Base-by-base conservation (phyloP, 2,113 vertebrate species). In the Meles meles region DNA sequence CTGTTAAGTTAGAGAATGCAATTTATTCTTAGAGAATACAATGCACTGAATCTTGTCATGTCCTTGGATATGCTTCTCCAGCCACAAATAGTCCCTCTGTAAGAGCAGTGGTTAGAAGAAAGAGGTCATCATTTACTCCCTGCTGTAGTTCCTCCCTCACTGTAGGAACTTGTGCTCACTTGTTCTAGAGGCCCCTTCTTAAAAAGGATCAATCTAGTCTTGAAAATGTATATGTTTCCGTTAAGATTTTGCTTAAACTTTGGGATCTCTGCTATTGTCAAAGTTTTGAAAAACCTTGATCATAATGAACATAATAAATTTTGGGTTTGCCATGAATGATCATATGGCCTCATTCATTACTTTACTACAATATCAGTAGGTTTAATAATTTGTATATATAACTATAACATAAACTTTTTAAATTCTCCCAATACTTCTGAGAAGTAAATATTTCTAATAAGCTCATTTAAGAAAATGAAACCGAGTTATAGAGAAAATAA, bases 61-160 rank as follows among this genome's bases (percentile, higher is more conserved):
- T 4, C 18, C 37, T 31, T 34, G 25, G 3, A 4, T 0, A 11
- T 5, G 52, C 39, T 55, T 6, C 4, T 37, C 3, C 7, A 13
- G 6, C 52, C 11, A 20, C 20, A 86, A 44, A 21, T 7, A 12
- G 13, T 34, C 12, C 6, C 13, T 47, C 7, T 52, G 5, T 1
- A 39, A 15, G 12, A 52, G 10, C 1, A 44, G 23, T 37, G 13
- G 10, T 23, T 59, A 61, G 44, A 11, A 29, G 20, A 13, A 80
- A 20, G 25, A 47, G 4, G n/a, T 7, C 12, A 25, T 8, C 9
- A 85, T 27, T 25, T 29, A 18, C 59, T 57, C 34, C 89, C 18
- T 15, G 59, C 5, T 65, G 11, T 12, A 67, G 44, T 2, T 57
- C 31, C 80, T 39, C 11, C 12, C 2, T 90, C 31, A 42, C 17